A percentile compares a stretch with the other conserved stretches of the same genome.
Conservation (phyloP, 2,113 vertebrate genomes). For the Alexandromys fortis region DNA sequence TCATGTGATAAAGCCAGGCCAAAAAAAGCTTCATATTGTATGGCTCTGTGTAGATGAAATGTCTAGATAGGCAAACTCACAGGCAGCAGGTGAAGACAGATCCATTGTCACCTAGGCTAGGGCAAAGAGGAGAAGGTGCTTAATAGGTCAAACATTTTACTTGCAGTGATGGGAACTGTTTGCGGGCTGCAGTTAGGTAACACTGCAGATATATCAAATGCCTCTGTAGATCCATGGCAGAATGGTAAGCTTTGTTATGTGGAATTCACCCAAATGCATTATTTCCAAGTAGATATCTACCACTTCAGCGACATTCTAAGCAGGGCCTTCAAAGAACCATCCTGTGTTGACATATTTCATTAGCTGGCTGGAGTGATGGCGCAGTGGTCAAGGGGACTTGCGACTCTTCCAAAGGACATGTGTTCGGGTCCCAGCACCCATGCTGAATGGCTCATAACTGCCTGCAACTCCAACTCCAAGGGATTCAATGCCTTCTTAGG, state of each 20-base stretch:
- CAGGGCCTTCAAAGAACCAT: neutral
- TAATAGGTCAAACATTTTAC: neutral
- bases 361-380: neutral
- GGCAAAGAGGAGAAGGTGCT: neutral
- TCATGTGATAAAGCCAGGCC: neutral
- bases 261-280: neutral
- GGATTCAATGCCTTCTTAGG: neutral
- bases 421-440: neutral
- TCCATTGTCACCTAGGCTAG: neutral
- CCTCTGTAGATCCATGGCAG: neutral
- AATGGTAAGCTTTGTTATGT: neutral
- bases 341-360: constrained; percentile 11
- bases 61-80: neutral
- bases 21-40: neutral
- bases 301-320: neutral
- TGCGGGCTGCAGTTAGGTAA: neutral
- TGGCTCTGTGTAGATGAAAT: neutral
- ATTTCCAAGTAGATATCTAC: constrained; percentile 25
- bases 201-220: neutral
- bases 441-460: neutral
- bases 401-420: neutral
- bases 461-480: neutral
- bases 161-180: neutral
- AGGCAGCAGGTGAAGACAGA: neutral
- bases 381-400: neutral